Conservation (phyloP, 2,797 vertebrate species). For the Lindbergichthys nudifrons region DNA sequence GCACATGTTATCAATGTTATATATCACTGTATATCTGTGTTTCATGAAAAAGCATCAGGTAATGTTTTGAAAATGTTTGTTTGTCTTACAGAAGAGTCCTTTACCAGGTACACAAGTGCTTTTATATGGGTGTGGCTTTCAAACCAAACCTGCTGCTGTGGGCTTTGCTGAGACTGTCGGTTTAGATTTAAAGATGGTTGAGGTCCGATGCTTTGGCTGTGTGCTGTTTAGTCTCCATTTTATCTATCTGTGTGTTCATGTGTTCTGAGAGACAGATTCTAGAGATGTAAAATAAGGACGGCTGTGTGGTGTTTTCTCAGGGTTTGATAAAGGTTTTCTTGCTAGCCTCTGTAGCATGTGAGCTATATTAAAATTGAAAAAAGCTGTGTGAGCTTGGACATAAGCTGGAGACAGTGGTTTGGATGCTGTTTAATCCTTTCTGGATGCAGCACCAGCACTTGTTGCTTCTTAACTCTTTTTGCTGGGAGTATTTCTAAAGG, state of each 20-base stretch:
- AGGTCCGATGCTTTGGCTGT: constrained; percentile 58
- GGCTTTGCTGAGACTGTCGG: constrained; percentile 47
- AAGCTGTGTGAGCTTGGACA: constrained; percentile 44
- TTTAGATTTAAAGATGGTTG: constrained; percentile 44
- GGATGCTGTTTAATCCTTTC: constrained; percentile 17
- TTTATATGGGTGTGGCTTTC: constrained; percentile 68
- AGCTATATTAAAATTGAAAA: constrained; percentile 8
- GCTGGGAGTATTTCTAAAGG: constrained; percentile 34
- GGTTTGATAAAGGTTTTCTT: constrained; percentile 7
- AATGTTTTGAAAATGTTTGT: constrained; percentile 66
- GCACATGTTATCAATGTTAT: constrained; percentile 49
- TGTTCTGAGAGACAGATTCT: constrained; percentile 22
- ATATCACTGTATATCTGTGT: constrained; percentile 43
- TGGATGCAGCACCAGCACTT: constrained; percentile 11
- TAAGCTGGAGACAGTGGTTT: constrained; percentile 41
- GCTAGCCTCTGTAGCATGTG: constrained; percentile 48
- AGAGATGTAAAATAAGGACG: constrained; percentile 21
- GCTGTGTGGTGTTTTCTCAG: constrained; percentile 26
- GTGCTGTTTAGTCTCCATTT: constrained; percentile 49
- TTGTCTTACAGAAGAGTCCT: constrained; percentile 74
- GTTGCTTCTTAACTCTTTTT: constrained; percentile 27
- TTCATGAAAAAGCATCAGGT: constrained; percentile 48
- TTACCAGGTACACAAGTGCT: constrained; percentile 75
- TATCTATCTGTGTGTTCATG: constrained; percentile 46
- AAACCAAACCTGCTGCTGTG: constrained; percentile 55